Conservation (phyloP, 1,140 invertebrate species). For the Anthonomus grandis region DNA sequence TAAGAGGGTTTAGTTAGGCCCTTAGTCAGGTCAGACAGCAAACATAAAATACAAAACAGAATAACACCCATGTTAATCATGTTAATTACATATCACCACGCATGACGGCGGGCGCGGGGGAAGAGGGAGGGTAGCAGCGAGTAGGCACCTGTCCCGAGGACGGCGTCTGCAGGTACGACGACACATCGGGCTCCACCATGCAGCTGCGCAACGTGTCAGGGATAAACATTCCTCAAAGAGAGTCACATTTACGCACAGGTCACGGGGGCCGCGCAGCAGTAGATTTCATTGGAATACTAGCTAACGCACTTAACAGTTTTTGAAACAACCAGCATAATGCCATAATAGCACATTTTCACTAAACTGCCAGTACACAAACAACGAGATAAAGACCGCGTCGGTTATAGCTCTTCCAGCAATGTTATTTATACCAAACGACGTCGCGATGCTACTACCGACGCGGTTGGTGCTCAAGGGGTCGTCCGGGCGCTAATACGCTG, state of each 20-base stretch:
- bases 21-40: constrained; percentile 33
- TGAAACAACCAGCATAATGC: neutral
- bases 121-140: constrained; percentile 47
- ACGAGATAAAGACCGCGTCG: constrained; percentile 7
- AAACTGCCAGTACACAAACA: constrained; percentile 13
- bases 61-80: constrained; percentile 53
- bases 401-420: constrained; percentile 1
- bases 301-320: neutral
- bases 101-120: constrained; percentile 47
- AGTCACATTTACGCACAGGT: constrained; percentile 42
- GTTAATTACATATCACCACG: constrained; percentile 53
- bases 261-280: constrained; percentile 32
- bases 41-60: constrained; percentile 43
- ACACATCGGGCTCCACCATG: constrained; percentile 81
- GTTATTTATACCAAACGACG: constrained; percentile 27
- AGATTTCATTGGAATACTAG: constrained; percentile 35
- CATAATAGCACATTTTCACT: constrained; percentile 13
- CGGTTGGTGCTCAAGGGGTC: constrained; percentile 21
- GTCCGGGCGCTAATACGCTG: constrained; percentile 24
- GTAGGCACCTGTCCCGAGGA: constrained; percentile 73
- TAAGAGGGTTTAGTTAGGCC: constrained; percentile 9
- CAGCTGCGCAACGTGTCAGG: constrained; percentile 75
- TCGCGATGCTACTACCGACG: constrained; percentile 17
- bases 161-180: constrained; percentile 75
- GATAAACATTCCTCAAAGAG: constrained; percentile 75